Conservation (phyloP, 92 coral and sea anemone genomes). For the Plumapathes pennacea region DNA sequence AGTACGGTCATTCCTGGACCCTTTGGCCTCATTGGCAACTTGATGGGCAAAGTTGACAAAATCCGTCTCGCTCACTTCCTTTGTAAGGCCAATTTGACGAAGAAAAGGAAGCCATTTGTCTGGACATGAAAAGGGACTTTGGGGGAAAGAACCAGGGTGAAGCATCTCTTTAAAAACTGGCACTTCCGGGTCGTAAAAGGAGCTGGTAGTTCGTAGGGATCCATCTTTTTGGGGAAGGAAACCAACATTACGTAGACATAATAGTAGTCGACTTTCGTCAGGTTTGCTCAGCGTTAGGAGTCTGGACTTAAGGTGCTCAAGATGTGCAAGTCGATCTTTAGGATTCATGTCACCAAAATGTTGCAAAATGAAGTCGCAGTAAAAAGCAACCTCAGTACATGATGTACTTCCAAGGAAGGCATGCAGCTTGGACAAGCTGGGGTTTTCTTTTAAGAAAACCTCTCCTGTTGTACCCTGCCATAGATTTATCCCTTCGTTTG, state of each 20-base stretch:
- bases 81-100: slow-evolving; percentile 39
- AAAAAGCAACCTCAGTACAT: slow-evolving; percentile 36
- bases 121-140: slow-evolving; percentile 27
- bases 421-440: slow-evolving; percentile 17
- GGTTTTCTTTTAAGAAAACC: slow-evolving; percentile 24
- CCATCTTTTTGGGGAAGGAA: slow-evolving; percentile 45
- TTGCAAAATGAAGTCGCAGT: slow-evolving; percentile 53
- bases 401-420: slow-evolving; percentile 29
- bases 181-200: slow-evolving; percentile 41
- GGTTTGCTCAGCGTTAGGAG: not conserved
- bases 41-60: slow-evolving; percentile 43
- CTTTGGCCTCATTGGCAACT: slow-evolving; percentile 41
- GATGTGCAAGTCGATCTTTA: slow-evolving; percentile 34
- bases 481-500: slow-evolving; percentile 30
- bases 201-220: slow-evolving; percentile 28
- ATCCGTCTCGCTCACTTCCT: slow-evolving; percentile 29
- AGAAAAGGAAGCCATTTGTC: slow-evolving; percentile 57
- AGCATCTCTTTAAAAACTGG: slow-evolving; percentile 58
- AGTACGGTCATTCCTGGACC: not conserved
- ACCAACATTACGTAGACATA: slow-evolving; percentile 4
- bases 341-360: slow-evolving; percentile 11
- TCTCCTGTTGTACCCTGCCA: slow-evolving; percentile 6
- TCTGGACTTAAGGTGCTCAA: slow-evolving; percentile 9
- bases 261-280: not conserved
- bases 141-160: slow-evolving; percentile 34